Base-by-base conservation (phyloP, 2,888 invertebrate genomes). In the Operophtera brumata region DNA sequence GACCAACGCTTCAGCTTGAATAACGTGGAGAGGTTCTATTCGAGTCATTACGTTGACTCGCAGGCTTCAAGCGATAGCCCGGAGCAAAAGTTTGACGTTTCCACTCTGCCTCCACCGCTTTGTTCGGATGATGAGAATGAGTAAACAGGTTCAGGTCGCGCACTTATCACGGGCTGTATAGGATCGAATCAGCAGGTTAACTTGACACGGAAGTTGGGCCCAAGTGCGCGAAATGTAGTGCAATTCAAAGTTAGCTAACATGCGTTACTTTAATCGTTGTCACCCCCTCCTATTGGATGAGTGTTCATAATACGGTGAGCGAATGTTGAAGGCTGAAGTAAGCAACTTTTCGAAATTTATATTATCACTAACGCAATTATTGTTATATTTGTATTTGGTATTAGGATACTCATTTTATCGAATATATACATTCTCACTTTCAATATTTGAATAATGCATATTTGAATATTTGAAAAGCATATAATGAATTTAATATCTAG, bases 31-130 rank as follows among this genome's bases (percentile, higher is more conserved):
- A 73, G 89, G 68, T 86, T 82, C 80, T 79, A 92, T 83, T 82
- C 84, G 78, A 81, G 92, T 84, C 77, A 90, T 66, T 78, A 92
- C 75, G 80, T 92, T 64, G 86, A 94, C 82, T 91, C 91, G 68
- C 92, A 95, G 77, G 91, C 94, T 70, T 82, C 92, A 66, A 91
- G 92, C 77, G 91, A 94, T 76, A 86, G 93, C 52, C 93, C 93
- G n/a, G 95, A 95, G 64, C 93, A 93, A 52, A 92, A 92, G 73
- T 94, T 95, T 73, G 95, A 95, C 71, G 93, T 95, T 13, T 92
- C 94, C 32, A 93, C 93, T 25, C 92, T 95, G 69, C 95, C 95
- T n/a, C 95, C 95, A 48, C 95, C 95, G 48, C 87, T 94, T 62
- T 92, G 95, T 70, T 92, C 93, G 49, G 95, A 95, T 67, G 94